phyloP scores from a whole-genome alignment of 2,888 invertebrate genomes.

The Cephus pulcher region DNA sequence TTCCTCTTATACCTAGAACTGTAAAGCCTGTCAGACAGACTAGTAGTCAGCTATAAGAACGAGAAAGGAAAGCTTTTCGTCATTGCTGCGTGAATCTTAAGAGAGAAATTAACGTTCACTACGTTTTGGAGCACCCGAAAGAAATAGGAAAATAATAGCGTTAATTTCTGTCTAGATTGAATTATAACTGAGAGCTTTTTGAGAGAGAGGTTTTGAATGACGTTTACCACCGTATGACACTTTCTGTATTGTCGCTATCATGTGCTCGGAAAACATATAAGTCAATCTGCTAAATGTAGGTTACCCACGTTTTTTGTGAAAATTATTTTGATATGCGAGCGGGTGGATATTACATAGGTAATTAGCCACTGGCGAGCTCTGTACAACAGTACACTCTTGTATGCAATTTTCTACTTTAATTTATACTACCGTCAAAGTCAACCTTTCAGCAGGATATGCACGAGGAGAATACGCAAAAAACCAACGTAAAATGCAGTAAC shows the following conservation, averaged over 20 bases:
- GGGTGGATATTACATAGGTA: constrained; percentile 24
- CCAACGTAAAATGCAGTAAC: background rate
- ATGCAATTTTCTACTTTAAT: constrained; percentile 2
- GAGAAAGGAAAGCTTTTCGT: background rate
- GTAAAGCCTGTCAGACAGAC: background rate
- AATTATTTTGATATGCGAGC: constrained; percentile 34
- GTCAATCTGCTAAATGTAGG: constrained; percentile 17
- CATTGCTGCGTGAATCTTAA: background rate
- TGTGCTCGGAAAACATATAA: background rate
- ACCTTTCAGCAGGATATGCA: background rate
- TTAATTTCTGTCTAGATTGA: background rate
- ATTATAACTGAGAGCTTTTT: background rate
- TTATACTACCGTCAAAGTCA: background rate
- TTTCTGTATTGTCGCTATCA: background rate
- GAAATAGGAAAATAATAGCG: background rate
- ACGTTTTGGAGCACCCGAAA: background rate
- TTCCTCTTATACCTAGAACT: too few species aligned
- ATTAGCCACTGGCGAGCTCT: constrained; percentile 26
- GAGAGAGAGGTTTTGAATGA: background rate
- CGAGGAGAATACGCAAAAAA: background rate
- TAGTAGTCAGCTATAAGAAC: background rate
- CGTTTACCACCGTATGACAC: background rate
- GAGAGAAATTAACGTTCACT: background rate
- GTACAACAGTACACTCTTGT: background rate
- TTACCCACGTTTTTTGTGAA: constrained; percentile 5